phyloP scores from a whole-genome alignment of 2,113 vertebrate species.

The Bettongia penicillata region DNA sequence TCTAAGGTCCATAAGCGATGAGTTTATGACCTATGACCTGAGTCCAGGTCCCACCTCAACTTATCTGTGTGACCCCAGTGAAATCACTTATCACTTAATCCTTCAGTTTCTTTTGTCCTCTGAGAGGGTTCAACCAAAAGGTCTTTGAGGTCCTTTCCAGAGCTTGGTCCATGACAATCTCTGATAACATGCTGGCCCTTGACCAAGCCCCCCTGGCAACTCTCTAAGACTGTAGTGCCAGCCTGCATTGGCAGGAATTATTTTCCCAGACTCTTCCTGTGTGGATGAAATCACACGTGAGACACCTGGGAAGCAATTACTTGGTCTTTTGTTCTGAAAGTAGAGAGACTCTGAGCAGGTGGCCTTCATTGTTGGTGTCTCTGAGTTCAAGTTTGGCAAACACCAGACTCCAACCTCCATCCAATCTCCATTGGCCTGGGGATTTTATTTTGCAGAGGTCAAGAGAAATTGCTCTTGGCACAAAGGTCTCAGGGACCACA shows the following conservation, averaged over 20 bases:
- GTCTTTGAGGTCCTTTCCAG: not conserved
- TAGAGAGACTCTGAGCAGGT: not conserved
- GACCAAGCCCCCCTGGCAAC: not conserved
- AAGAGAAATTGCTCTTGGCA: not conserved
- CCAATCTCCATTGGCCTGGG: not conserved
- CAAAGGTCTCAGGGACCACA: not conserved
- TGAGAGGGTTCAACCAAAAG: not conserved
- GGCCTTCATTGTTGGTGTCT: not conserved
- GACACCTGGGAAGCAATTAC: not conserved
- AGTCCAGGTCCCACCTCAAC: accelerated
- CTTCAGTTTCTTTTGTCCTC: not conserved
- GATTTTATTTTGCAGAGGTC: not conserved
- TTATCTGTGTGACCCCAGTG: too few relatives aligned
- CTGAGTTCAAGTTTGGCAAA: not conserved
- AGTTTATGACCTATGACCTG: not conserved
- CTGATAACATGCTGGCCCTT: not conserved
- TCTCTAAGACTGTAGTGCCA: not conserved
- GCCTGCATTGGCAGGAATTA: not conserved
- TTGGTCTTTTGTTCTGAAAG: not conserved
- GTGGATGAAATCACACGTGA: not conserved
- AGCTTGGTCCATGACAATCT: not conserved
- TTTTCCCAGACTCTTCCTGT: not conserved
- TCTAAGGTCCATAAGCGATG: not conserved
- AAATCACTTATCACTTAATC: not conserved
- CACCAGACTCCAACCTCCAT: not conserved